A percentile compares a stretch with the other conserved stretches of the same genome.
Evolutionary conservation across 1,140 invertebrate species (phyloP).

Genomic region (Brachionus rubens): DNA sequence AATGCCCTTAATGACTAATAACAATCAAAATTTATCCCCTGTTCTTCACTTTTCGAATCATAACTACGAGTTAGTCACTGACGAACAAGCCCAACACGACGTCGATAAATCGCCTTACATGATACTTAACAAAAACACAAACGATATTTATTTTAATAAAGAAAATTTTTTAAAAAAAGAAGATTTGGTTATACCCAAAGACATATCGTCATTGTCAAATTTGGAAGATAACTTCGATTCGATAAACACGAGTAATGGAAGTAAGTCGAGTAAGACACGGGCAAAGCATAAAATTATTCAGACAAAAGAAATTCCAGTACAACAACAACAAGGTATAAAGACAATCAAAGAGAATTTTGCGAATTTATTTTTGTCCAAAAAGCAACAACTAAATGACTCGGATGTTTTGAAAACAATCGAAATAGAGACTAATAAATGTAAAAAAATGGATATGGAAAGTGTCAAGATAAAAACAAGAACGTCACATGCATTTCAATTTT

Average conservation of each 20-base stretch:
- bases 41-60: constrained; percentile 2
- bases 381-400: neutral
- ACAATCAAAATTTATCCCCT: constrained; percentile 23
- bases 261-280: neutral
- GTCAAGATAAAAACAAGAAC: constrained; percentile 12
- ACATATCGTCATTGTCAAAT: constrained; percentile 22
- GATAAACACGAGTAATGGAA: neutral
- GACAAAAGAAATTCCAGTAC: neutral
- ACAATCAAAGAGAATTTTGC: constrained; percentile 31
- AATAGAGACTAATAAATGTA: constrained; percentile 14
- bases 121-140: constrained; percentile 24
- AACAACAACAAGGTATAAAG: constrained; percentile 22
- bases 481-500: constrained; percentile 25
- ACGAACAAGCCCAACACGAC: neutral
- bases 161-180: constrained; percentile 42
- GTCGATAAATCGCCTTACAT: constrained; percentile 9
- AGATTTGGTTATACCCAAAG: neutral
- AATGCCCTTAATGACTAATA: constrained; percentile 13
- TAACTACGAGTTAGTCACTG: constrained; percentile 10
- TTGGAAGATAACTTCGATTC: constrained; percentile 29
- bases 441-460: neutral
- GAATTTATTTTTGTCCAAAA: constrained; percentile 36
- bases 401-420: constrained; percentile 17
- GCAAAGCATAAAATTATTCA: neutral
- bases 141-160: constrained; percentile 35